phyloP scores from a whole-genome alignment of 2,113 vertebrate genomes.

The Gopherus flavomarginatus region DNA sequence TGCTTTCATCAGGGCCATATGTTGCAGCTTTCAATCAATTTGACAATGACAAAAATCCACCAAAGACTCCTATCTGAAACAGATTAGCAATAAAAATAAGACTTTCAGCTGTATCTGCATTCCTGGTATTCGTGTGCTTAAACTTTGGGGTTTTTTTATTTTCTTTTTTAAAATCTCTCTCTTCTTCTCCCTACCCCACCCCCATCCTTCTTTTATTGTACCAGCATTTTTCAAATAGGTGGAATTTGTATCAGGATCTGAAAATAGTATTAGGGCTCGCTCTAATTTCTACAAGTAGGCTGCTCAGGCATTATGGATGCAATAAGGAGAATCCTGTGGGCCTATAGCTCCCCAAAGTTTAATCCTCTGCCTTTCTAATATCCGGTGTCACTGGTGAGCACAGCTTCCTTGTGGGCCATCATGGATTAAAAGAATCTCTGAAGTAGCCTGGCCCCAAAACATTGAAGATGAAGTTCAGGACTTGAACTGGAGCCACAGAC shows the following conservation, averaged over 20 bases:
- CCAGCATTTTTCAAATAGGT: neutral
- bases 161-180: neutral
- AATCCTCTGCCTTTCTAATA: neutral
- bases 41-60: neutral
- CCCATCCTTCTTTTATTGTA: neutral
- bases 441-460: neutral
- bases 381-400: neutral
- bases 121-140: neutral
- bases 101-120: neutral
- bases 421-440: neutral
- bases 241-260: neutral
- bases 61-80: neutral
- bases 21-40: neutral
- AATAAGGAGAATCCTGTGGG: neutral
- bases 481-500: neutral
- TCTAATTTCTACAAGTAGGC: neutral
- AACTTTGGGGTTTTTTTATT: neutral
- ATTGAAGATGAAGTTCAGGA: neutral
- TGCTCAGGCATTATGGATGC: neutral
- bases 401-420: neutral
- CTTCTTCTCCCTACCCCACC: neutral
- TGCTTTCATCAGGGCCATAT: neutral
- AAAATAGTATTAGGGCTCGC: neutral
- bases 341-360: neutral
- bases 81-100: neutral